Percentiles rank a stretch among this genome's conserved stretches.
Evolutionary conservation across 2,113 vertebrate species (phyloP).

Genomic region (Regulus satrapa): DNA sequence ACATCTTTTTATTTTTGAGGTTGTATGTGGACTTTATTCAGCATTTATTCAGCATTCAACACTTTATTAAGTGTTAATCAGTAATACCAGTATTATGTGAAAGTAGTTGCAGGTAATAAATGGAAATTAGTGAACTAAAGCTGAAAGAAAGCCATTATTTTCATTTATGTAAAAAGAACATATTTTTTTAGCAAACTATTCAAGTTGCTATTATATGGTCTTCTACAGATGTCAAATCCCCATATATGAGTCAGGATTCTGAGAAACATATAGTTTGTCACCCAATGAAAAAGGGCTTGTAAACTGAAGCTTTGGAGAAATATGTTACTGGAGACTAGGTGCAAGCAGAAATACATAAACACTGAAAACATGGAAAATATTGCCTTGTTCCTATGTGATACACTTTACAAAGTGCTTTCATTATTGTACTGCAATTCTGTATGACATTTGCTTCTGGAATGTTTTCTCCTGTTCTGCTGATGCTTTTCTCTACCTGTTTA

Average conservation of each 20-base stretch:
- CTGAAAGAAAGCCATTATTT: neutral
- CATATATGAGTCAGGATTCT: neutral
- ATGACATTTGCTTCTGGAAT: slow-evolving; percentile 7
- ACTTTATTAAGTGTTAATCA: neutral
- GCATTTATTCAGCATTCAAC: too few species aligned
- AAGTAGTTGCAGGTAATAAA: neutral
- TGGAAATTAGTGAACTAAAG: neutral
- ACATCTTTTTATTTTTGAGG: neutral
- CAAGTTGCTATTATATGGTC: neutral
- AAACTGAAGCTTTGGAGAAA: neutral
- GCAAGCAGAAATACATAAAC: neutral
- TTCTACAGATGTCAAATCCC: neutral
- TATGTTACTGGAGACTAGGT: neutral
- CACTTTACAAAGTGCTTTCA: slow-evolving; percentile 3
- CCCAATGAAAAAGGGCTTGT: neutral
- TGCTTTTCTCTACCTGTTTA: neutral
- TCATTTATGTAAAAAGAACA: neutral
- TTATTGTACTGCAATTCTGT: neutral
- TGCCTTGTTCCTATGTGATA: slow-evolving; percentile 9
- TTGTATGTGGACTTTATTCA: neutral
- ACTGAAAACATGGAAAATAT: neutral
- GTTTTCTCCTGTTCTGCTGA: neutral
- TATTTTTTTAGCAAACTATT: neutral
- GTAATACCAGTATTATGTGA: neutral
- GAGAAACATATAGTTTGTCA: neutral